Base-by-base conservation (phyloP, 92 coral and sea anemone genomes). In the Blastomussa wellsi region DNA sequence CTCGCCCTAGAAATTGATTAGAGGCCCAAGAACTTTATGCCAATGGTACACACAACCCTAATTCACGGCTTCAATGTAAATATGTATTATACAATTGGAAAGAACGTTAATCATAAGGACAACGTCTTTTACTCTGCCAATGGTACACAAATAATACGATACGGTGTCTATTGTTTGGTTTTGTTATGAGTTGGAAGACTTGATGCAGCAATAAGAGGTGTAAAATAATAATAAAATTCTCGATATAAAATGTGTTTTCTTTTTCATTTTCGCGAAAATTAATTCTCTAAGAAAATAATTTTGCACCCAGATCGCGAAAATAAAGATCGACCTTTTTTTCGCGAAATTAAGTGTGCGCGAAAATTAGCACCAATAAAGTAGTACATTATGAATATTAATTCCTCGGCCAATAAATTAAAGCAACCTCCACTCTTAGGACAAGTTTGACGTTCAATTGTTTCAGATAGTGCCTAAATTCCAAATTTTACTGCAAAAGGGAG, bases 251-350 rank as follows among this genome's bases (percentile, higher is more conserved):
- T 87, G 81, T 82, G n/a, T 57, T 84, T 83, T 83, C 64, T 76
- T 82, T 88, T 88, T 82, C 83, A 83, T 88, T 76, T 88, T 82
- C 74, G 84, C 85, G 77, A 83, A 88, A 88, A 88, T 77, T 78
- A 71, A 88, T 88, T 79, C 82, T 88, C 88, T 79, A 84, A 89
- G 91, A 84, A 89, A 89, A 78, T 72, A 79, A 79, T 89, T 84
- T 84, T 89, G 91, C 88, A 89, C 86, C 88, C 88, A 89, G 84
- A 89, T 83, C 85, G 88, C 80, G 59, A 83, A 83, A 70, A 77
- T 66, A 83, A 57, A 6, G 16, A 11, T 22, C 65, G 49, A n/a
- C n/a, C n/a, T n/a, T n/a, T n/a, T n/a, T n/a, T n/a, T n/a, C n/a
- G n/a, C n/a, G n/a, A n/a, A n/a, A n/a, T n/a, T n/a, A n/a, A n/a